A percentile compares a stretch with the other conserved stretches of the same genome.
phyloP scores from a whole-genome alignment of 2,888 invertebrate species.

The Anoplius nigerrimus region DNA sequence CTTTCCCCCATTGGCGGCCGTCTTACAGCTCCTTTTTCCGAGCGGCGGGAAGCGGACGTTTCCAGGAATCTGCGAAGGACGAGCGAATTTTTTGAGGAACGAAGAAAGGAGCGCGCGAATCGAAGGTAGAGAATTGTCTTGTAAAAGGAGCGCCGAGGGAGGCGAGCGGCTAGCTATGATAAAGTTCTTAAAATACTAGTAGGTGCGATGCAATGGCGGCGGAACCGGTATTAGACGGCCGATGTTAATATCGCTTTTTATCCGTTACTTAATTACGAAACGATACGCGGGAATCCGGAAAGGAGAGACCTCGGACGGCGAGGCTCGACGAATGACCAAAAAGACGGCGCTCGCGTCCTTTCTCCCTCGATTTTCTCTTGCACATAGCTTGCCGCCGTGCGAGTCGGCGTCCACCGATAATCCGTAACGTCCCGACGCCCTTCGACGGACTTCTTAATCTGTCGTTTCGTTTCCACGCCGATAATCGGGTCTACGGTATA shows the following conservation, averaged over 20 bases:
- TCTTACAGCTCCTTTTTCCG: too few relatives aligned
- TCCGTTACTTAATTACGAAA: conserved; percentile 50
- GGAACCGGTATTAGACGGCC: conserved; percentile 34
- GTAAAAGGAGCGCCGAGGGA: background rate
- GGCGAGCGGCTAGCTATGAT: conserved; percentile 22
- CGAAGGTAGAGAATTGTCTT: conserved; percentile 1
- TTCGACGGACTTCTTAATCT: conserved; percentile 46
- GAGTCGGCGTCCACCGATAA: conserved; percentile 35
- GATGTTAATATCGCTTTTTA: conserved; percentile 45
- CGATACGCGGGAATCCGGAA: conserved; percentile 40
- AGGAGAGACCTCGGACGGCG: conserved; percentile 28
- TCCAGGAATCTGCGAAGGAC: background rate
- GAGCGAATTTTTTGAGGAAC: background rate
- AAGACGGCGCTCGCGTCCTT: conserved; percentile 4
- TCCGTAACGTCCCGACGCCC: conserved; percentile 32
- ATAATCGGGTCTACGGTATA: conserved; percentile 31
- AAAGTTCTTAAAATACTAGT: conserved; percentile 42
- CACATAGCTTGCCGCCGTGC: background rate
- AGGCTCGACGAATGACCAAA: background rate
- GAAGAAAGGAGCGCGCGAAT: background rate
- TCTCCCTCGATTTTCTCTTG: conserved; percentile 13
- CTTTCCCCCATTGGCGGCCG: too few relatives aligned
- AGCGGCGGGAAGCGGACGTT: too few relatives aligned
- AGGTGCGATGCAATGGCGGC: conserved; percentile 12
- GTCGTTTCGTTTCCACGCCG: conserved; percentile 30